Evolutionary conservation across 2,888 invertebrate genomes (phyloP), one percentile per base, ranked within the genome.

Genomic region (Lycocerus yunnanus): DNA sequence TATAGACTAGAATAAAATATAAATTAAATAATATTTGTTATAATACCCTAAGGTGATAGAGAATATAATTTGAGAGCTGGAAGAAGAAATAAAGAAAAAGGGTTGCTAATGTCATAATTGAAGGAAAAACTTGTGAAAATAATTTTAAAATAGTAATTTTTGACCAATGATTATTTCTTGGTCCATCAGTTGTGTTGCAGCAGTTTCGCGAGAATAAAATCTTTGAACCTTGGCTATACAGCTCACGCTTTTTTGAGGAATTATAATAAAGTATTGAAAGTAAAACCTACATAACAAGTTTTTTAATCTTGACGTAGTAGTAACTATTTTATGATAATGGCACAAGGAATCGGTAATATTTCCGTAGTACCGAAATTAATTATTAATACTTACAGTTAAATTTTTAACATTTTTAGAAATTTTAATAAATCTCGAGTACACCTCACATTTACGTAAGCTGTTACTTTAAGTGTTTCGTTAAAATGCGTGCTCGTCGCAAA

Each of bases 401-500:
- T 91, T 88, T 75, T 88, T 89, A 89, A 94, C 92, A 77, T 89
- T 87, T 83, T 90, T 91, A 82, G 92, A 92, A 60, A 95, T 86
- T 10, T 87, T n/a, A 94, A 84, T 74, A 94, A 86, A 80, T 92
- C 90, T 76, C 89, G 88, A 0, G 92, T 91, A 63, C 92, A 92
- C 27, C 90, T 86, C 9, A 94, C 90, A 85, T 95, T 95, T 85
- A 93, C 92, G 74, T 90, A 88, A 18, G 92, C 88, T 0, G 94
- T 92, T n/a, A 88, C 84, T 85, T 90, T 89, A 13, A 95, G 86
- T 66, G 89, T 90, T 82, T 94, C 94, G 83, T 94, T 93, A 83
- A 95, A 95, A 78, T 91, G 89, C 16, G 94, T 92, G 1, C 93
- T 94, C 1, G 94, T 94, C 1, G 94, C 94, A 66, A 91, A 91